phyloP scores from a whole-genome alignment of 2,113 vertebrate genomes.

The Eubucco bourcierii region DNA sequence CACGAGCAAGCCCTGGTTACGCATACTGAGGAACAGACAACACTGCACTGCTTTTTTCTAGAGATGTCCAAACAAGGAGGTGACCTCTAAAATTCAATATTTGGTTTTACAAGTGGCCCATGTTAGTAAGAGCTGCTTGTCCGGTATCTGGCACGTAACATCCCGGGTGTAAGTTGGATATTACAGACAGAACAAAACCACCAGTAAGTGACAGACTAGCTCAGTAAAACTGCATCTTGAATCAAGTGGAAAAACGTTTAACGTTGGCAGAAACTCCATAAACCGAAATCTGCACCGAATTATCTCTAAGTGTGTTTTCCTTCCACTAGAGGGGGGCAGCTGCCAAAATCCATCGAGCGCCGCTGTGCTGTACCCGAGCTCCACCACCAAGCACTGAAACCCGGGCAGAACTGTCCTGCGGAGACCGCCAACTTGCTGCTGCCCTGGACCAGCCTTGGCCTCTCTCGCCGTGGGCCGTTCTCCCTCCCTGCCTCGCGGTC shows the following conservation, averaged over 20 bases:
- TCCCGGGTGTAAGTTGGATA: accelerated
- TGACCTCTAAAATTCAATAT: background rate
- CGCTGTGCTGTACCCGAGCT: background rate
- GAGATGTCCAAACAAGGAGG: conserved; percentile 58
- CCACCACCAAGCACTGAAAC: background rate
- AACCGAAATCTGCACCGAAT: background rate
- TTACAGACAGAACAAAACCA: background rate
- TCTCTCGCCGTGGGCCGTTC: background rate
- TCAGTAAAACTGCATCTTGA: background rate
- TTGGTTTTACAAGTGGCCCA: background rate
- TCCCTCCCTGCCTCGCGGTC: background rate
- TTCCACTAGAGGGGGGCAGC: background rate
- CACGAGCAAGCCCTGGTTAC: background rate
- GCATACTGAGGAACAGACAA: background rate
- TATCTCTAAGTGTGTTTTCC: background rate
- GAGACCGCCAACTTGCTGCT: background rate
- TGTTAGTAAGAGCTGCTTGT: background rate
- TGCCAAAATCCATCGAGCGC: background rate
- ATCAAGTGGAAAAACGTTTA: background rate
- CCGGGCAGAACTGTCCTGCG: background rate
- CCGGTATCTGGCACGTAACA: background rate
- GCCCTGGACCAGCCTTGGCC: background rate
- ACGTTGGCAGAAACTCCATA: background rate
- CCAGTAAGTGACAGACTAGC: background rate
- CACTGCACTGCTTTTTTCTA: background rate